These are phyloP conservation scores for Pomacea maculata DNA, from an alignment of 1,140 invertebrate species.

Conservation along the genomic window DNA sequence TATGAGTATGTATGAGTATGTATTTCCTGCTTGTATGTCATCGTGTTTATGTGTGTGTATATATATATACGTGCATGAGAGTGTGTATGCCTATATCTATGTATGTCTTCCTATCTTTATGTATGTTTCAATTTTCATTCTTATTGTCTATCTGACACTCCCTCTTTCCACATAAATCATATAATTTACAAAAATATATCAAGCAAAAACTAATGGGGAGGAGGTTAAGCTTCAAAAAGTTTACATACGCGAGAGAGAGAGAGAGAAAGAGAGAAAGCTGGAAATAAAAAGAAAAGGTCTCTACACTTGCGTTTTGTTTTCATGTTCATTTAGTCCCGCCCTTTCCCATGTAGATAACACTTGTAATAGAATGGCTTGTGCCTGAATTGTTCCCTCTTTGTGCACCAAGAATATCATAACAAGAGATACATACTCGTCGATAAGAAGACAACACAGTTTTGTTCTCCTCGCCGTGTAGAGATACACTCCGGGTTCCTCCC, in stretches of 20 bases:
- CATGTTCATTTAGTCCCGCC: too few relatives aligned
- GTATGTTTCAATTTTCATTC: too few relatives aligned
- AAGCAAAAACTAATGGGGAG: not conserved
- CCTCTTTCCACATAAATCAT: not conserved
- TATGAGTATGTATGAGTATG: not conserved
- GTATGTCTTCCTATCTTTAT: not conserved
- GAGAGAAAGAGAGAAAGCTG: constrained; percentile 5
- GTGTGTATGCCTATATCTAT: not conserved
- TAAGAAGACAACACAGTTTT: too few relatives aligned
- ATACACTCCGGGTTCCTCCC: too few relatives aligned
- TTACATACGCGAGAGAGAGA: not conserved
- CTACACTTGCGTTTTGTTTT: not conserved
- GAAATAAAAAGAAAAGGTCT: not conserved
- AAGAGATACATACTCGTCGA: too few relatives aligned
- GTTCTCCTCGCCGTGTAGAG: too few relatives aligned
- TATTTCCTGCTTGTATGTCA: not conserved
- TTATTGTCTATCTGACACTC: not conserved
- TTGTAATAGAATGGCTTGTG: too few relatives aligned
- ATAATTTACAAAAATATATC: not conserved
- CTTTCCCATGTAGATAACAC: too few relatives aligned
- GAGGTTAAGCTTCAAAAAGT: too few relatives aligned
- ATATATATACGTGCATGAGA: not conserved
- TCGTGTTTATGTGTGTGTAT: not conserved
- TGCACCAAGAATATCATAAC: too few relatives aligned
- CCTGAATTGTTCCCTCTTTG: too few relatives aligned